A percentile compares a stretch with the other conserved stretches of the same genome.
Evolutionary conservation across 1,140 invertebrate genomes (phyloP).

Genomic region (Drosophila azteca): DNA sequence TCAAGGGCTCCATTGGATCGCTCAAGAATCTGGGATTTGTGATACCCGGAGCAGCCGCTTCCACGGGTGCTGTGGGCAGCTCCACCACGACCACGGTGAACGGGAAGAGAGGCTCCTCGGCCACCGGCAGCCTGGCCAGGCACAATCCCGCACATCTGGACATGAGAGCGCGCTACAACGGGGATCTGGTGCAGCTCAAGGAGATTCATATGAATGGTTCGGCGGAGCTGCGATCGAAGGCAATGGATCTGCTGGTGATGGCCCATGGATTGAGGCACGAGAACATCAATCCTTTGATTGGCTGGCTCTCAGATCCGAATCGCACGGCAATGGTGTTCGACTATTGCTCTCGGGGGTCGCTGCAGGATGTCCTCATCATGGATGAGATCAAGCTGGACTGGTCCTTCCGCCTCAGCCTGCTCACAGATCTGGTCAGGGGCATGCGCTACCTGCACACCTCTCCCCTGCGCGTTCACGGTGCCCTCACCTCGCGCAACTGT

Average conservation of each 20-base stretch:
- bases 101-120: constrained; percentile 82
- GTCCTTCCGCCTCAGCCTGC: constrained; percentile 95
- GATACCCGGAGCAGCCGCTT: constrained; percentile 71
- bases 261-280: constrained; percentile 94
- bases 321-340: constrained; percentile 91
- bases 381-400: constrained; percentile 97
- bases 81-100: constrained; percentile 75
- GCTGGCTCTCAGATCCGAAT: constrained; percentile 89
- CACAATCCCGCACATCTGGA: constrained; percentile 87
- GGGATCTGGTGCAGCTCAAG: constrained; percentile 94
- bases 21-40: constrained; percentile 85
- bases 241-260: constrained; percentile 91
- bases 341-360: constrained; percentile 91
- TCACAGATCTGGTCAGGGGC: constrained; percentile 95
- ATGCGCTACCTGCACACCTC: constrained; percentile 93
- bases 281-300: constrained; percentile 93
- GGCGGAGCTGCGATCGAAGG: constrained; percentile 91
- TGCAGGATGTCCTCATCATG: constrained; percentile 95
- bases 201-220: constrained; percentile 85
- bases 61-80: constrained; percentile 83
- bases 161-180: constrained; percentile 91
- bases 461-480: constrained; percentile 90
- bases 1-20: constrained; percentile 90
- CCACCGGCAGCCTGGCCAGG: constrained; percentile 86
- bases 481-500: constrained; percentile 92